These are phyloP conservation scores for Notechis scutatus DNA, from an alignment of 2,113 vertebrate genomes.

Conservation along the genomic window DNA sequence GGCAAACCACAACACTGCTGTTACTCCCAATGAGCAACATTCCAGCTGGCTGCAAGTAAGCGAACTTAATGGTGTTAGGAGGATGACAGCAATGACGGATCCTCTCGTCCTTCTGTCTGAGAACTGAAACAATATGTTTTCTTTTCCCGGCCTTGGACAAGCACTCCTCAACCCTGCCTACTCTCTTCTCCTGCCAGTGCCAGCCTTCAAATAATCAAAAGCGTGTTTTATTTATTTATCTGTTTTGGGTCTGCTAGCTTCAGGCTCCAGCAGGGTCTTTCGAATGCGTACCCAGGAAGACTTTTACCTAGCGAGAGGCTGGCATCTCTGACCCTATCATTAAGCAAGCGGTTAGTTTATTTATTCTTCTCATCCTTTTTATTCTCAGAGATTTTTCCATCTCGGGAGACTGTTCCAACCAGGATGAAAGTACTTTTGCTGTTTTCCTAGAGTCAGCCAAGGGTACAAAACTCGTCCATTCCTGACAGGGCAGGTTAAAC, in stretches of 20 bases:
- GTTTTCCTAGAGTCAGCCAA: not conserved
- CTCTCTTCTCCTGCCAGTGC: not conserved
- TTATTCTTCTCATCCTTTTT: not conserved
- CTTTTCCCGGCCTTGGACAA: not conserved
- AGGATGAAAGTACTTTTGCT: not conserved
- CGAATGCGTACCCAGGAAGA: not conserved
- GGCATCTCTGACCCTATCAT: not conserved
- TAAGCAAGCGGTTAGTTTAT: not conserved
- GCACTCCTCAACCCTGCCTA: not conserved
- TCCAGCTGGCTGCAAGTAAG: not conserved
- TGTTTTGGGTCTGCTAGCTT: not conserved
- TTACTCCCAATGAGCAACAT: not conserved
- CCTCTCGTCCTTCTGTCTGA: not conserved
- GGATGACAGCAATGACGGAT: not conserved
- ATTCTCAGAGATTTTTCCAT: not conserved
- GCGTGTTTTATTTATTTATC: not conserved
- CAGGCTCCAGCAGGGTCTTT: not conserved
- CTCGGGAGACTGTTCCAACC: not conserved
- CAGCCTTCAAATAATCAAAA: not conserved
- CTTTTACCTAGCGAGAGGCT: not conserved
- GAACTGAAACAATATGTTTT: not conserved
- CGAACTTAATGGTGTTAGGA: not conserved
- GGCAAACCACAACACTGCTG: no score
- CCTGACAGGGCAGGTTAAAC: not conserved
- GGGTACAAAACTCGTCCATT: not conserved